These are phyloP conservation scores for Lucifuga dentata DNA, from an alignment of 2,113 vertebrate species.

Conservation along the genomic window DNA sequence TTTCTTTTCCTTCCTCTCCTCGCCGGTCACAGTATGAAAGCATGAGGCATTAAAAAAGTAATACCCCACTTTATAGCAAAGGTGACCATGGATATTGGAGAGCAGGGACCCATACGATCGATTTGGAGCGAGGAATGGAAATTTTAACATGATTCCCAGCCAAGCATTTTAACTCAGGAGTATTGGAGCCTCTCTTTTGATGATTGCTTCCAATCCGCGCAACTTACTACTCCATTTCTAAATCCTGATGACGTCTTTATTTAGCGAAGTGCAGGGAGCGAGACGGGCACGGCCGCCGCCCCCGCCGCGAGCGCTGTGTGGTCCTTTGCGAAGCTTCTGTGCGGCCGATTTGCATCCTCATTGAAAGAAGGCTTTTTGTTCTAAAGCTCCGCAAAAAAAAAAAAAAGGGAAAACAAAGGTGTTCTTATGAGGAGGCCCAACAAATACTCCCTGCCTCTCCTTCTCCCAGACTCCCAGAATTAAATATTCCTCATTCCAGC, in stretches of 20 bases:
- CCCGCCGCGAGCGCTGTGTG: slow-evolving; percentile 40
- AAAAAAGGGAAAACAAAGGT: slow-evolving; percentile 70
- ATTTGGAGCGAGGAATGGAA: slow-evolving; percentile 70
- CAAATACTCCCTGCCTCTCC: slow-evolving; percentile 42
- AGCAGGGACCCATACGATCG: slow-evolving; percentile 69
- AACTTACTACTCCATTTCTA: slow-evolving; percentile 34
- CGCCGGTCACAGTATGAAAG: slow-evolving; percentile 59
- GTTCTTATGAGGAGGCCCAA: slow-evolving; percentile 66
- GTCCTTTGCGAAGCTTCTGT: slow-evolving; percentile 55
- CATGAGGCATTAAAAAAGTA: slow-evolving; percentile 64
- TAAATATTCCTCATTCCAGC: slow-evolving; percentile 71
- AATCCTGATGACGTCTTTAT: slow-evolving; percentile 61
- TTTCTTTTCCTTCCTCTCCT: slow-evolving; percentile 61
- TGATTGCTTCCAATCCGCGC: slow-evolving; percentile 60
- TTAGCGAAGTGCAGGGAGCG: slow-evolving; percentile 19
- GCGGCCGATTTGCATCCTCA: slow-evolving; percentile 66
- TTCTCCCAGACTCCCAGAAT: slow-evolving; percentile 62
- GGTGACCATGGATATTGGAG: slow-evolving; percentile 76
- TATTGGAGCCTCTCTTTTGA: slow-evolving; percentile 56
- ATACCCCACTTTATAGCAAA: slow-evolving; percentile 70
- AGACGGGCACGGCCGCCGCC: slow-evolving; percentile 8
- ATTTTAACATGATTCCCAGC: slow-evolving; percentile 69
- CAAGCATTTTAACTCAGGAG: slow-evolving; percentile 61
- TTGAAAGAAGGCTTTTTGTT: slow-evolving; percentile 56
- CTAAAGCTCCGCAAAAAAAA: slow-evolving; percentile 52